These are phyloP conservation scores for Lepidochrysops patricia DNA, from an alignment of 2,888 invertebrate genomes.

Conservation along the genomic window DNA sequence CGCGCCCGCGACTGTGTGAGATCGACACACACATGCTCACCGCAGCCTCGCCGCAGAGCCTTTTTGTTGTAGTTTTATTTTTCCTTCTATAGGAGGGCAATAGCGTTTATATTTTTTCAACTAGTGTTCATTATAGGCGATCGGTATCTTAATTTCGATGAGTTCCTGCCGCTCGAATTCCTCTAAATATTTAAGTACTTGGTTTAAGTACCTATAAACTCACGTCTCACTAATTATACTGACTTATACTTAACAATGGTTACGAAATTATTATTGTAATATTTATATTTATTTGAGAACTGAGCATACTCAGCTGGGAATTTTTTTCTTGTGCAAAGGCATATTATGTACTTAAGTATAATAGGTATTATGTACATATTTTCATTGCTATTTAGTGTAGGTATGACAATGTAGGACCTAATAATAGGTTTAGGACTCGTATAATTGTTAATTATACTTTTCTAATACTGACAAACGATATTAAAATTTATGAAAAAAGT, in stretches of 20 bases:
- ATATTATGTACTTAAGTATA: not conserved
- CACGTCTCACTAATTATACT: not conserved
- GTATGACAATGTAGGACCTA: not conserved
- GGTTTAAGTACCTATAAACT: too few relatives aligned
- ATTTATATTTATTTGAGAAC: constrained; percentile 5
- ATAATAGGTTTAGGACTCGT: not conserved
- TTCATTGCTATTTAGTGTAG: not conserved
- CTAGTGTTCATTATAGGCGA: not conserved
- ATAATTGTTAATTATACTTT: not conserved
- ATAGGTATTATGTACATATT: not conserved
- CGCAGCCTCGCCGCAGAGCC: constrained; percentile 53
- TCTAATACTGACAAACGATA: not conserved
- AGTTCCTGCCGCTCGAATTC: not conserved
- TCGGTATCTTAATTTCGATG: not conserved
- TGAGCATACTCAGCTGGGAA: not conserved
- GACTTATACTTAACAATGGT: not conserved
- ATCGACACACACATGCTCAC: constrained; percentile 47
- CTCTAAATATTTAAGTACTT: not conserved
- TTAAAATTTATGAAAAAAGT: constrained; percentile 18
- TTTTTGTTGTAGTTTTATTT: constrained; percentile 69
- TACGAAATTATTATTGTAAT: not conserved
- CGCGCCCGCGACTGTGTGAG: constrained; percentile 44
- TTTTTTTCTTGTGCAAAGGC: not conserved
- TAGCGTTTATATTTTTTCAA: constrained; percentile 34
- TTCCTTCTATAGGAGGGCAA: constrained; percentile 55